phyloP scores from a whole-genome alignment of 2,888 invertebrate genomes.

The Drosophila robusta region DNA sequence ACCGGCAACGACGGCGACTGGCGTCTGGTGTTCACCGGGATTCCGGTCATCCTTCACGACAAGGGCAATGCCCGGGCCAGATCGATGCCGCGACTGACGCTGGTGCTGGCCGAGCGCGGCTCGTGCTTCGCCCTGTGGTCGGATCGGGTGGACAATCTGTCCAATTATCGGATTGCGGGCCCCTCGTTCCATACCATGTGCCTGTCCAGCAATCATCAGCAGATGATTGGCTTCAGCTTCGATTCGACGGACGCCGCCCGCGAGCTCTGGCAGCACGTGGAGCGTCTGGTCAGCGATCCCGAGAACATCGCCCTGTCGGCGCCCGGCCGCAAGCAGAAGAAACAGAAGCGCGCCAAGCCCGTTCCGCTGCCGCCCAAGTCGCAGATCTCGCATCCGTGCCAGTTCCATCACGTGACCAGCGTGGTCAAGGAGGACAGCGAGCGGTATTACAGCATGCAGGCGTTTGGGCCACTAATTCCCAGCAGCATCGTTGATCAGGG shows the following conservation, averaged over 20 bases:
- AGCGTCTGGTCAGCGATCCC: constrained; percentile 90
- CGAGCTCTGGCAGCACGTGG: constrained; percentile 89
- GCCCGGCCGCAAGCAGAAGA: constrained; percentile 88
- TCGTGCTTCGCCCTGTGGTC: constrained; percentile 93
- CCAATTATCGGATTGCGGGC: constrained; percentile 89
- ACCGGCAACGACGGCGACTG: constrained; percentile 88
- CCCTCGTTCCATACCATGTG: constrained; percentile 93
- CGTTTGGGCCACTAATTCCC: constrained; percentile 85
- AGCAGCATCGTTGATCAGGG: constrained; percentile 82
- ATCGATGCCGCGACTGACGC: constrained; percentile 88
- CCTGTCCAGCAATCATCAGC: constrained; percentile 90
- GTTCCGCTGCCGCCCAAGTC: constrained; percentile 90
- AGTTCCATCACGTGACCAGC: constrained; percentile 93
- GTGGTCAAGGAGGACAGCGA: constrained; percentile 89
- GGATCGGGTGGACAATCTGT: constrained; percentile 92
- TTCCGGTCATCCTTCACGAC: constrained; percentile 92
- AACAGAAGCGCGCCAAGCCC: constrained; percentile 86
- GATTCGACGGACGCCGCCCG: constrained; percentile 90
- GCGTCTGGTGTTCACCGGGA: constrained; percentile 91
- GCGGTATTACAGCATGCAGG: constrained; percentile 89
- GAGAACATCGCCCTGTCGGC: constrained; percentile 91
- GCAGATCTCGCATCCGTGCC: constrained; percentile 93
- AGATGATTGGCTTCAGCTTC: constrained; percentile 92
- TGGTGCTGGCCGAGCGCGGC: constrained; percentile 91
- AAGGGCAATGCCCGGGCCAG: constrained; percentile 90